Conservation (phyloP, 2,888 invertebrate genomes). For the Noctua pronuba region DNA sequence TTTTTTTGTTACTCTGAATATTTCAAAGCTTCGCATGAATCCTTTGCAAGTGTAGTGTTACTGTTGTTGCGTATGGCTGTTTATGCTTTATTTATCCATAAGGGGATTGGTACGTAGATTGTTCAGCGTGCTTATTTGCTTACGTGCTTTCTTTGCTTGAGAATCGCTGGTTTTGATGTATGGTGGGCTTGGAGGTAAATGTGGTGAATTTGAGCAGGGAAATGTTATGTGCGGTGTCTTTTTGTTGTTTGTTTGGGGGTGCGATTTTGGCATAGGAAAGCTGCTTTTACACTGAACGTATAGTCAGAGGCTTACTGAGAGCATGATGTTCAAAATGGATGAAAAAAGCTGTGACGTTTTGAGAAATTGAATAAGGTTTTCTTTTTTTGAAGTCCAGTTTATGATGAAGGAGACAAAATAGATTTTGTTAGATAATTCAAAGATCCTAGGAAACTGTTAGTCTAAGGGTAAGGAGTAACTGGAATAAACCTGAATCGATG, state of each 20-base stretch:
- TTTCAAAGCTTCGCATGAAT: conserved; percentile 61
- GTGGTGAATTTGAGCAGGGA: conserved; percentile 21
- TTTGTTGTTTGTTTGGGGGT: background rate
- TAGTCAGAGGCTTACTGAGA: too few species aligned
- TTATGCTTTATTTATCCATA: conserved; percentile 65
- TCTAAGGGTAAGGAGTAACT: background rate
- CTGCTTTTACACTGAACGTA: background rate
- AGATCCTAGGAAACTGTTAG: background rate
- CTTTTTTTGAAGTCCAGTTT: background rate
- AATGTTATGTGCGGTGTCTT: background rate
- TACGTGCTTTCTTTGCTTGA: conserved; percentile 46
- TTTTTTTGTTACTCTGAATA: conserved; percentile 59
- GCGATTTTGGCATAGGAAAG: background rate
- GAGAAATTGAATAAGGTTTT: background rate
- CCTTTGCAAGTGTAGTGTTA: conserved; percentile 56
- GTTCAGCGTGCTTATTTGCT: conserved; percentile 62
- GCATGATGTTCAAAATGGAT: background rate
- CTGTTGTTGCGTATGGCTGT: conserved; percentile 52
- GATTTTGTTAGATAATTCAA: background rate
- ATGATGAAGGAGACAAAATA: background rate
- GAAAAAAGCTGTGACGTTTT: background rate
- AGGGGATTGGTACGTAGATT: conserved; percentile 61
- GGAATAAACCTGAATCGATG: background rate
- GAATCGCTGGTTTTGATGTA: conserved; percentile 46
- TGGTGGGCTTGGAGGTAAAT: conserved; percentile 40